A percentile compares a stretch with the other conserved stretches of the same genome.
phyloP scores from a whole-genome alignment of 1,140 invertebrate species.

The Pinna nobilis region DNA sequence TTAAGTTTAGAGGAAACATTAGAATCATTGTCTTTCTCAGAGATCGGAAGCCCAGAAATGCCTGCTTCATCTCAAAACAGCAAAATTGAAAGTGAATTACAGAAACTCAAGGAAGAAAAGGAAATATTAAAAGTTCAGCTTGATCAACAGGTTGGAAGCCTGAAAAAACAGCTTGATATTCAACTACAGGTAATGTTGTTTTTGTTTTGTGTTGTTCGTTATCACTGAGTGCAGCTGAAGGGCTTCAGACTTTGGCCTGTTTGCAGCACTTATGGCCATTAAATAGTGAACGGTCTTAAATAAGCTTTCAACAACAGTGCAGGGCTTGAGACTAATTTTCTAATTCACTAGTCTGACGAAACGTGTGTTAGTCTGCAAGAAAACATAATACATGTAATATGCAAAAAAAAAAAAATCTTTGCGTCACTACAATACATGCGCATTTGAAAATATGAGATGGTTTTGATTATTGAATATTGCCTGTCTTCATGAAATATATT shows the following conservation, averaged over 20 bases:
- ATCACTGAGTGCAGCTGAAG: too few relatives aligned
- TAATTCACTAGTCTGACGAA: too few relatives aligned
- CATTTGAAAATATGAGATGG: too few relatives aligned
- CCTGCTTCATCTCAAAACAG: constrained; percentile 2
- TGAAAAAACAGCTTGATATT: constrained; percentile 81
- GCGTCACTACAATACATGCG: too few relatives aligned
- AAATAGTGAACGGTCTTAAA: too few relatives aligned
- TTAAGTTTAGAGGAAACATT: constrained; percentile 10
- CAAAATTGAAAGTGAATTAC: constrained; percentile 40
- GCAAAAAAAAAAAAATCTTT: too few relatives aligned
- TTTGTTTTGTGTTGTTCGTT: not conserved
- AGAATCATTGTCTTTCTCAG: not conserved
- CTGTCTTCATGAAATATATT: too few relatives aligned
- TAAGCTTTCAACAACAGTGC: not conserved
- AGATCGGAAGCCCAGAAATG: not conserved
- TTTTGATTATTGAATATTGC: too few relatives aligned
- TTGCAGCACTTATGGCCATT: too few relatives aligned
- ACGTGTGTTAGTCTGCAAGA: too few relatives aligned
- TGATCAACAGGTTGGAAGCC: constrained; percentile 66
- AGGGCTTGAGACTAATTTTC: not conserved
- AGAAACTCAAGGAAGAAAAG: constrained; percentile 51
- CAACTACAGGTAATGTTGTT: constrained; percentile 65
- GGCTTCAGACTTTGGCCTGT: too few relatives aligned
- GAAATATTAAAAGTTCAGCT: constrained; percentile 47
- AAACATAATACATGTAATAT: too few relatives aligned